Evolutionary conservation across 2,797 vertebrate genomes (phyloP).

Genomic region (Balearica regulorum): DNA sequence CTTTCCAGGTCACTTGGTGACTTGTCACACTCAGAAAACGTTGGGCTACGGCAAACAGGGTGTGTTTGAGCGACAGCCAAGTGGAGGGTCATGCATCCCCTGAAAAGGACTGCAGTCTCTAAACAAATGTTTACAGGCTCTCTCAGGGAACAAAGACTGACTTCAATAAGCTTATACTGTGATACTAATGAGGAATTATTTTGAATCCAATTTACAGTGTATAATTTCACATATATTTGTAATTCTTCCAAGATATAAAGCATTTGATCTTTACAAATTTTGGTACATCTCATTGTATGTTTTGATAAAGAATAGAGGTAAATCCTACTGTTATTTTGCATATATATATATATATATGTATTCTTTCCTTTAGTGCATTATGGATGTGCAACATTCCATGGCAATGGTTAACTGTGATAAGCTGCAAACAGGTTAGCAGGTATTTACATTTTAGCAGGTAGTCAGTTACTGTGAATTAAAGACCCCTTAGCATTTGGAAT

Average conservation of each 20-base stretch:
- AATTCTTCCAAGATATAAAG: neutral
- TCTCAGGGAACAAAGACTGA: neutral
- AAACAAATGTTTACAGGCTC: neutral
- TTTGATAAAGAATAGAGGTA: neutral
- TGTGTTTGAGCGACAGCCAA: neutral
- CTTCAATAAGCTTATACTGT: neutral
- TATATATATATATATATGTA: no score
- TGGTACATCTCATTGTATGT: neutral
- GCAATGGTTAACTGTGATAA: neutral
- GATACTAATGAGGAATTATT: neutral
- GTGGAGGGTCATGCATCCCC: neutral
- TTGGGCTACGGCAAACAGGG: neutral
- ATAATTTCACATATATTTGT: neutral
- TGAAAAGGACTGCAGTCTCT: neutral
- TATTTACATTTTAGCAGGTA: neutral
- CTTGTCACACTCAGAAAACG: neutral
- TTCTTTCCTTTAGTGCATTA: neutral
- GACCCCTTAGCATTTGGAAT: neutral
- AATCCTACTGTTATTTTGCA: neutral
- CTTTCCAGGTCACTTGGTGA: neutral
- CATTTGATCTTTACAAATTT: neutral
- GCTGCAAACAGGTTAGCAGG: neutral
- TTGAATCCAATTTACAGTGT: neutral
- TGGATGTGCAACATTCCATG: neutral
- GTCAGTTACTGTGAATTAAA: neutral